Evolutionary conservation across 2,113 vertebrate genomes (phyloP).

Genomic region (Rhinichthys klamathensis): DNA sequence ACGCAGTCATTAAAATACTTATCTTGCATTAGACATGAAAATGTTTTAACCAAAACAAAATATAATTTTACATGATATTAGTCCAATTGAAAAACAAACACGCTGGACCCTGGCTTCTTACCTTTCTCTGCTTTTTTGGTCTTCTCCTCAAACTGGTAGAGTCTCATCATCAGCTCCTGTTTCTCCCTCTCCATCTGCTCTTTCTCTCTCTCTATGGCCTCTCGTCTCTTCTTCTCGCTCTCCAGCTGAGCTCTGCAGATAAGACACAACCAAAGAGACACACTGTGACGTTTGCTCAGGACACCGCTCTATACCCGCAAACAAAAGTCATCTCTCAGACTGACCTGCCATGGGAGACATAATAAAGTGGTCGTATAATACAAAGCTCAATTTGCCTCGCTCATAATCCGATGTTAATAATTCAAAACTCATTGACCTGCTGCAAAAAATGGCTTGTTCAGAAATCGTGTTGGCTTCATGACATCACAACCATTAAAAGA

Average conservation of each 20-base stretch:
- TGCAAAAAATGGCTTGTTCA: not conserved
- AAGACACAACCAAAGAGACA: conserved; percentile 52
- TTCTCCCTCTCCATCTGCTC: conserved; percentile 92
- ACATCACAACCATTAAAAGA: not conserved
- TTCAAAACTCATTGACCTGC: not conserved
- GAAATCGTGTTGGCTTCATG: not conserved
- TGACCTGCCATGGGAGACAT: not conserved
- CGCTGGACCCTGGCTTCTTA: conserved; percentile 55
- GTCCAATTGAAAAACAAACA: not conserved
- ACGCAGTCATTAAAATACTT: not conserved
- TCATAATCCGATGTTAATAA: not conserved
- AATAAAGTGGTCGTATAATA: not conserved
- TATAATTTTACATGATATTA: not conserved
- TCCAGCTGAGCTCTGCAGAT: conserved; percentile 88
- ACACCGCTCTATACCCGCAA: not conserved
- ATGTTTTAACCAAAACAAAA: not conserved
- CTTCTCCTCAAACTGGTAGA: conserved; percentile 89
- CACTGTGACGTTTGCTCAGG: conserved; percentile 45
- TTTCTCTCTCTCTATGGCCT: conserved; percentile 88
- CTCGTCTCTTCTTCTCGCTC: conserved; percentile 89
- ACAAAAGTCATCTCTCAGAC: not conserved
- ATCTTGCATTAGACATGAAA: not conserved
- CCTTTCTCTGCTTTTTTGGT: conserved; percentile 91
- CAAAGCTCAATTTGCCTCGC: not conserved
- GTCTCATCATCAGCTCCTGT: conserved; percentile 85